Evolutionary conservation across 1,140 invertebrate genomes (phyloP).

Genomic region (Thalassaphorura encarpata): DNA sequence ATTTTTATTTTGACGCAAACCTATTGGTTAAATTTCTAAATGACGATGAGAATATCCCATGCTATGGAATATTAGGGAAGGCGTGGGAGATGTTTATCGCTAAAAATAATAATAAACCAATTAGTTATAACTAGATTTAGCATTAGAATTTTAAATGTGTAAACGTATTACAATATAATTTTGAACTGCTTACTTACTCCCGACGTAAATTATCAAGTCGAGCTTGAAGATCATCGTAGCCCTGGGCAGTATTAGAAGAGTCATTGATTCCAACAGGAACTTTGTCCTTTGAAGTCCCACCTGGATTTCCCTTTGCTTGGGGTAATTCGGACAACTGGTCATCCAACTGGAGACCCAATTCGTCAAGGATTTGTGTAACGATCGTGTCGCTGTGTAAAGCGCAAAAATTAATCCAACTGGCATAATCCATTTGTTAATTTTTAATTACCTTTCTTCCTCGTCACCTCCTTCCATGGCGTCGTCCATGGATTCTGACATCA

Average conservation of each 20-base stretch:
- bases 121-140: too few species aligned
- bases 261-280: constrained; percentile 12
- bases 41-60: too few species aligned
- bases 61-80: too few species aligned
- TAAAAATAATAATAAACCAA: too few species aligned
- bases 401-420: too few species aligned
- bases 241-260: constrained; percentile 44
- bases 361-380: constrained; percentile 88
- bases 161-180: too few species aligned
- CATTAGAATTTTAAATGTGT: too few species aligned
- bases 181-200: too few species aligned
- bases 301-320: constrained; percentile 46
- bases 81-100: too few species aligned
- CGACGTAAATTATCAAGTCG: constrained; percentile 83
- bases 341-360: constrained; percentile 86
- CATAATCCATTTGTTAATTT: constrained; percentile 42
- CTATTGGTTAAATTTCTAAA: too few species aligned
- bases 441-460: constrained; percentile 85
- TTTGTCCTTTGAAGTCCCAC: constrained; percentile 33
- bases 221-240: constrained; percentile 88
- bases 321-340: constrained; percentile 80
- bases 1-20: too few species aligned
- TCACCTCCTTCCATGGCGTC: constrained; percentile 91
- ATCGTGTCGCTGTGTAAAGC: constrained; percentile 84
- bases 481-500: constrained; percentile 99